Base-by-base conservation (phyloP, 2,888 invertebrate species). In the Eulithis prunata region DNA sequence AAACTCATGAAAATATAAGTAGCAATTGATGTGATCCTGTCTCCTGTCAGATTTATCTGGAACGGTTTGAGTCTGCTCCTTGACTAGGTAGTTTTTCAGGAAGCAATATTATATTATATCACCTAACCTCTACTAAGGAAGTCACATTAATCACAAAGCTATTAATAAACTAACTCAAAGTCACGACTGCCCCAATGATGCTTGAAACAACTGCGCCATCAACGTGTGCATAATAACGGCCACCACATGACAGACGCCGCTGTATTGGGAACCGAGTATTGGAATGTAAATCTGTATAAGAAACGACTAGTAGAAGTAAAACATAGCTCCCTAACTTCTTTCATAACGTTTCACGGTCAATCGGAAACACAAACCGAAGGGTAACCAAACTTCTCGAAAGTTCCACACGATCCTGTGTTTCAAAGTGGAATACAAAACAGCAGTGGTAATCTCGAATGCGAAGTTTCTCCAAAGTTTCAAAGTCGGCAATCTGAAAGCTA, bases 401-500 rank as follows among this genome's bases (percentile, higher is more conserved):
- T 62, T 62, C 32, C 4, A 49, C 43, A 52, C 47, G 54, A 47
- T 54, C 38, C 12, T 28, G 56, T 65, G 45, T 60, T 38, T 52
- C 60, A 60, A 60, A 53, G 63, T 45, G 32, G 60, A 60, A 53
- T 63, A 60, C 63, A 60, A 53, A 63, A 60, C 60, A 63, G 60
- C 49, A 45, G 53, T 57, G 57, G 51, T 68, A 64, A 64, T 62
- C 38, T 41, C 38, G 54, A 54, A 54, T 54, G 51, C 63, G 41
- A 49, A 47, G 57, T 63, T 68, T 52, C 46, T 41, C 62, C 63
- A 6, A 69, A 72, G 69, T 70, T 66, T 56, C 62, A 49, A 62
- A 68, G 73, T 60, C 70, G 38, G 70, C 64, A 69, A 72, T 72
- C 70, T 64, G 66, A 67, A 62, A 67, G 71, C 71, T 69, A 73